A percentile compares a stretch with the other conserved stretches of the same genome.
These are phyloP conservation scores for Uloborus plumipes DNA, from an alignment of 2,888 invertebrate genomes.

Conservation along the genomic window DNA sequence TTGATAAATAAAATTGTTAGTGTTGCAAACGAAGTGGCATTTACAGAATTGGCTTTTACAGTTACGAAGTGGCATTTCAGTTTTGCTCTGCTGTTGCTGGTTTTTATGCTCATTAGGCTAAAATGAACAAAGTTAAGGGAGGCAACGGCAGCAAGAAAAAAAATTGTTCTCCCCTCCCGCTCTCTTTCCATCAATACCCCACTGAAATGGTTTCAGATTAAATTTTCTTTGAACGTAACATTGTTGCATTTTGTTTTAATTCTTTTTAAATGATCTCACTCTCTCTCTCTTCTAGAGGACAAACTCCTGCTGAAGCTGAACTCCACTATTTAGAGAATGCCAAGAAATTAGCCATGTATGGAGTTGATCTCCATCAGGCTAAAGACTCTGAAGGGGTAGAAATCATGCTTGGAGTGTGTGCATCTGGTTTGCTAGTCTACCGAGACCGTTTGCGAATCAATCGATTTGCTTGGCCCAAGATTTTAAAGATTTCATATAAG, in stretches of 20 bases:
- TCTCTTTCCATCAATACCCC: too few species aligned
- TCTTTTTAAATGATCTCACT: slow-evolving; percentile 8
- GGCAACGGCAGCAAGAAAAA: too few species aligned
- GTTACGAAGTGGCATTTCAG: too few species aligned
- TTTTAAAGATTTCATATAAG: slow-evolving; percentile 98
- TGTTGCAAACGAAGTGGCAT: too few species aligned
- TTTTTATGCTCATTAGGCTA: too few species aligned
- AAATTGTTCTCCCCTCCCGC: too few species aligned
- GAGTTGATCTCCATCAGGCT: slow-evolving; percentile 96
- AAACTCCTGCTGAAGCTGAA: slow-evolving; percentile 97
- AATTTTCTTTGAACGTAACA: not conserved
- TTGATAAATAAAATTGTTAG: too few species aligned
- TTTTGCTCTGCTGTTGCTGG: too few species aligned
- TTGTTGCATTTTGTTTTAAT: not conserved
- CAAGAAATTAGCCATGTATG: slow-evolving; percentile 99
- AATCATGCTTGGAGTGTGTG: slow-evolving; percentile 96
- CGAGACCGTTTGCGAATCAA: slow-evolving; percentile 94
- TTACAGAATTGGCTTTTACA: too few species aligned
- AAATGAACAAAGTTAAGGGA: too few species aligned
- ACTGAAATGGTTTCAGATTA: too few species aligned
- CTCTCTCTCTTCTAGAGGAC: slow-evolving; percentile 79
- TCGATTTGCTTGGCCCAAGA: slow-evolving; percentile 99
- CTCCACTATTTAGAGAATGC: slow-evolving; percentile 97
- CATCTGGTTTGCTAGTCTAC: slow-evolving; percentile 94
- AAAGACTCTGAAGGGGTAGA: slow-evolving; percentile 97